Evolutionary conservation across 2,797 vertebrate genomes (phyloP).

Genomic region (Pangasius krempfi): DNA sequence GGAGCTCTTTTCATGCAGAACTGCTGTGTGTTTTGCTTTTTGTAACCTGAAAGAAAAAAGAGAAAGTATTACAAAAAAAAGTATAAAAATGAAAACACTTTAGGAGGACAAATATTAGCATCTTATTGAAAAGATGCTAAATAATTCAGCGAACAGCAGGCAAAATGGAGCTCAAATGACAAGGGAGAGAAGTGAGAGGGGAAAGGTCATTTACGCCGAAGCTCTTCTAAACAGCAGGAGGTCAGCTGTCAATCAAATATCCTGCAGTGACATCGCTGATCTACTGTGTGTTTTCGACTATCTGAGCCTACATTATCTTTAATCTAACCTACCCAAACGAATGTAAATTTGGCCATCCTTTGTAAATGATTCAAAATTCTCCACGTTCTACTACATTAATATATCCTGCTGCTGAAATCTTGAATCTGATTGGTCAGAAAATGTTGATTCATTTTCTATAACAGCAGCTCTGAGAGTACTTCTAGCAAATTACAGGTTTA

Average conservation of each 20-base stretch:
- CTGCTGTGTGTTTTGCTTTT: neutral
- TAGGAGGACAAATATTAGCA: constrained; percentile 29
- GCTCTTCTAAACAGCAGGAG: neutral
- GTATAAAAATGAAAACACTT: neutral
- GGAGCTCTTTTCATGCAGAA: neutral
- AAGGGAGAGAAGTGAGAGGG: neutral
- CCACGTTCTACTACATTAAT: neutral
- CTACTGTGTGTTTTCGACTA: neutral
- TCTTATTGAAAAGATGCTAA: constrained; percentile 34
- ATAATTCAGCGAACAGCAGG: constrained; percentile 46
- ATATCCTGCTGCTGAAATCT: neutral
- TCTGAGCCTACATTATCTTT: neutral
- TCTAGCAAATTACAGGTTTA: neutral
- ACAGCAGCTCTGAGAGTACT: neutral
- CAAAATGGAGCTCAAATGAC: constrained; percentile 25
- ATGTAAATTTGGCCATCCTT: neutral
- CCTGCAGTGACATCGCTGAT: constrained; percentile 1
- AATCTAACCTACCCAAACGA: neutral
- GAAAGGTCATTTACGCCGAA: constrained; percentile 21
- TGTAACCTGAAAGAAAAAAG: neutral
- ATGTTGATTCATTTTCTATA: neutral
- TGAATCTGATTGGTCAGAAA: neutral
- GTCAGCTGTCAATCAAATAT: neutral
- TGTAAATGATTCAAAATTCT: neutral
- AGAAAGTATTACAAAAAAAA: neutral